A percentile compares a stretch with the other conserved stretches of the same genome.
Evolutionary conservation across 64 coral and sea anemone species (phyloP).

Genomic region (Acropora tenuis): DNA sequence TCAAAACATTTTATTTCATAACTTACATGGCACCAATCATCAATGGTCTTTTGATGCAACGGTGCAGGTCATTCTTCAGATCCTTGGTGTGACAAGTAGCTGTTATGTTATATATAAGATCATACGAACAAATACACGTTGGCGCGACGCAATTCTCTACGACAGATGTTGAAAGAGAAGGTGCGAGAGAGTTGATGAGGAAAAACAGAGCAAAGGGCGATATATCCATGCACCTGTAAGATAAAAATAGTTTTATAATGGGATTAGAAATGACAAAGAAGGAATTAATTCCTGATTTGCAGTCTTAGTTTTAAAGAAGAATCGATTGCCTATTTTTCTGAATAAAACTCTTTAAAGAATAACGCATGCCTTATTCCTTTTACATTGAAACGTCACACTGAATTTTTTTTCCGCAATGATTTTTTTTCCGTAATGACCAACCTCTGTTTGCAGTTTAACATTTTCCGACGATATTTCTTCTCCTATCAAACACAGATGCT

Average conservation of each 20-base stretch:
- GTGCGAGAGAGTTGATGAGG: not conserved
- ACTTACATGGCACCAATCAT: slow-evolving; percentile 19
- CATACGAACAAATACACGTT: not conserved
- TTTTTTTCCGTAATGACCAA: too few relatives aligned
- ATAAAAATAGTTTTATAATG: not conserved
- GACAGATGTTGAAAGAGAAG: not conserved
- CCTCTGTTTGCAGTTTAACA: too few relatives aligned
- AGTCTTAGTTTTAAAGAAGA: too few relatives aligned
- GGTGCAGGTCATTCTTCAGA: not conserved
- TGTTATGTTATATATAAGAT: not conserved
- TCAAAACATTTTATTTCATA: not conserved
- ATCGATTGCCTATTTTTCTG: too few relatives aligned
- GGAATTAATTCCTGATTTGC: too few relatives aligned
- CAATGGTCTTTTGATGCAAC: not conserved
- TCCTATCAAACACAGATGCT: too few relatives aligned
- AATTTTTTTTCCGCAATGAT: too few relatives aligned
- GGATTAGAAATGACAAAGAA: too few relatives aligned
- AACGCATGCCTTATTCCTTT: too few relatives aligned
- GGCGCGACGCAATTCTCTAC: not conserved
- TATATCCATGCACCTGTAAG: slow-evolving; percentile 8
- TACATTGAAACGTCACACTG: too few relatives aligned
- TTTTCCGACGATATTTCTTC: too few relatives aligned
- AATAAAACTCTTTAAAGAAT: too few relatives aligned
- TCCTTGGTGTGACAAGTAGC: slow-evolving; percentile 24
- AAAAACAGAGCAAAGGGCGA: not conserved